phyloP scores from a whole-genome alignment of 2,797 vertebrate genomes.

The Darevskia nairensis region DNA sequence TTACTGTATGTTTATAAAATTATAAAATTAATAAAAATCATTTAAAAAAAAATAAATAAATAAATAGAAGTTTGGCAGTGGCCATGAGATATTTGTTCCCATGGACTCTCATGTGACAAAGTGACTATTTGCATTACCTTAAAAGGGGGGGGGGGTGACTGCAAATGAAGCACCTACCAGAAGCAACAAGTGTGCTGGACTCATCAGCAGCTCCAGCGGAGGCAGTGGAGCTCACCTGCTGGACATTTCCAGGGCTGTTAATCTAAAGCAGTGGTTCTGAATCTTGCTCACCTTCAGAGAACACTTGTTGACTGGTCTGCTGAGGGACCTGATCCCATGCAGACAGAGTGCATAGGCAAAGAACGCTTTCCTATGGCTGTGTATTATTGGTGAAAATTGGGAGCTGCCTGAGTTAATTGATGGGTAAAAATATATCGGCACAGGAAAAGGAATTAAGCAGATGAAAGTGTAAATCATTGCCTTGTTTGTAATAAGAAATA shows the following conservation, averaged over 20 bases:
- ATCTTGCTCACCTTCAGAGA: neutral
- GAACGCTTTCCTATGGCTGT: neutral
- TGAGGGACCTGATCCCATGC: neutral
- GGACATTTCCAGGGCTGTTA: neutral
- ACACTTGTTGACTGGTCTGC: neutral
- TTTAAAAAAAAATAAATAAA: no score
- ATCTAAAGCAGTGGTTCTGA: neutral
- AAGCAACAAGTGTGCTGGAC: neutral
- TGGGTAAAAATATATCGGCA: neutral
- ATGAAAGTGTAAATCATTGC: neutral
- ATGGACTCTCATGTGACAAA: neutral
- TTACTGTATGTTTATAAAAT: no score
- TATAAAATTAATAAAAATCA: no score
- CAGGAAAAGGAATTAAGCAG: neutral
- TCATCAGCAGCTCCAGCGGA: neutral
- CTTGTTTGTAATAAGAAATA: neutral
- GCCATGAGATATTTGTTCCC: neutral
- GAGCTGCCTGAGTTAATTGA: neutral
- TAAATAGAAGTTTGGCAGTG: no score
- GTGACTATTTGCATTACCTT: neutral
- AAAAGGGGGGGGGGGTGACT: neutral
- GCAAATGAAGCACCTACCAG: neutral
- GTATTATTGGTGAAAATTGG: neutral
- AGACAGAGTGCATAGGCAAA: neutral
- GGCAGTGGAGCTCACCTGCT: neutral